These are phyloP conservation scores for Caenorhabditis inopinata DNA, from an alignment of 1,140 invertebrate genomes.

Conservation along the genomic window DNA sequence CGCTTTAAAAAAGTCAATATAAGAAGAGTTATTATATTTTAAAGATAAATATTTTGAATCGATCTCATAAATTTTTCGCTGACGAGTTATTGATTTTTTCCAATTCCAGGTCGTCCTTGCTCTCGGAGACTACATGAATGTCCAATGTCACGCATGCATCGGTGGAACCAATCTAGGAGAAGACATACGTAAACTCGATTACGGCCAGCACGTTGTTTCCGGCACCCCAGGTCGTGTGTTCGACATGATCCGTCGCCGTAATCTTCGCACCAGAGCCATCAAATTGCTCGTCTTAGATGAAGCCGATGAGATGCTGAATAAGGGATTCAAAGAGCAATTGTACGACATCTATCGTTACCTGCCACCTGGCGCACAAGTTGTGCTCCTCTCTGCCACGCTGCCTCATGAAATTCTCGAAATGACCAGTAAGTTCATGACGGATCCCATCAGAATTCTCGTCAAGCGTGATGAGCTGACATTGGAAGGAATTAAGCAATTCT, in stretches of 20 bases:
- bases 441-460: conserved; percentile 94
- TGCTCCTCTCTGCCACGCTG: conserved; percentile 92
- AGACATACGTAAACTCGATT: conserved; percentile 96
- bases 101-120: conserved; percentile 87
- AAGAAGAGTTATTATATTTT: too few relatives aligned
- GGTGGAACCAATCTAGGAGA: conserved; percentile 98
- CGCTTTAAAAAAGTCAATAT: too few relatives aligned
- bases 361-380: conserved; percentile 94
- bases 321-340: conserved; percentile 98
- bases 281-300: conserved; percentile 98
- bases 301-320: conserved; percentile 99
- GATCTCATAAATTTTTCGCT: too few relatives aligned
- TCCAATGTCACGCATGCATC: conserved; percentile 98
- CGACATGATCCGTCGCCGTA: conserved; percentile 95
- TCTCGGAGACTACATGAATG: conserved; percentile 97
- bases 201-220: conserved; percentile 91
- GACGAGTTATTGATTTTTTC: too few relatives aligned
- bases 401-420: conserved; percentile 99
- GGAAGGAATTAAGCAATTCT: conserved; percentile 96
- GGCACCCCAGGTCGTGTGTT: conserved; percentile 97
- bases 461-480: conserved; percentile 99
- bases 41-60: not conserved
- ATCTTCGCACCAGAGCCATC: conserved; percentile 87
- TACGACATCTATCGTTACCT: conserved; percentile 98
- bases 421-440: conserved; percentile 99